phyloP scores from a whole-genome alignment of 2,113 vertebrate species.

The Polyodon spathula region DNA sequence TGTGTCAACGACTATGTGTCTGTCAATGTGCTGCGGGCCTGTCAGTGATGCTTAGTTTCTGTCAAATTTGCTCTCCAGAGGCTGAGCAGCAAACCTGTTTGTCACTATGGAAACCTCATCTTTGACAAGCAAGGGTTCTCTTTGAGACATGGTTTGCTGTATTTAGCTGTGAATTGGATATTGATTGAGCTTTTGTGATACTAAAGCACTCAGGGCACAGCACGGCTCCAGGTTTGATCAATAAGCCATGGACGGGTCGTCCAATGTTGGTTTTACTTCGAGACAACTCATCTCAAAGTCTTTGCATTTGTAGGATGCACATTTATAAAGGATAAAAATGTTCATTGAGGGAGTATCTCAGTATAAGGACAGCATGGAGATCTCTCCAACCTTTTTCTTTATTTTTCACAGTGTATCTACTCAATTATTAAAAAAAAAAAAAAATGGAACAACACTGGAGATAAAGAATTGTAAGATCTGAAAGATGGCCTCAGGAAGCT shows the following conservation, averaged over 20 bases:
- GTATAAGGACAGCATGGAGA: too few species aligned
- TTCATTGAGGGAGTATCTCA: too few species aligned
- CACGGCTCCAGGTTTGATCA: constrained; percentile 45
- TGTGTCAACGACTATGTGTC: neutral
- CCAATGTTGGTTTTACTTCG: too few species aligned
- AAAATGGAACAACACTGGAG: too few species aligned
- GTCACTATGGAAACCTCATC: constrained; percentile 57
- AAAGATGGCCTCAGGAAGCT: too few species aligned
- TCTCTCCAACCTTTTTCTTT: too few species aligned
- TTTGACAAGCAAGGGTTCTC: constrained; percentile 58
- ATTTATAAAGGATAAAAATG: too few species aligned
- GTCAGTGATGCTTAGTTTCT: constrained; percentile 57
- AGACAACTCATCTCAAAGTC: too few species aligned
- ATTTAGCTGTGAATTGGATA: constrained; percentile 63
- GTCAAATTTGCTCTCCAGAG: constrained; percentile 46
- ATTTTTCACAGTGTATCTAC: too few species aligned
- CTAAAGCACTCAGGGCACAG: constrained; percentile 36
- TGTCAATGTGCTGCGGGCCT: constrained; percentile 45
- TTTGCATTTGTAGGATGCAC: too few species aligned
- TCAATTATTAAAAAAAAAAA: too few species aligned
- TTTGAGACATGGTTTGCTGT: constrained; percentile 52
- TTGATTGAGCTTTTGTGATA: constrained; percentile 70
- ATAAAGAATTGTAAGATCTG: too few species aligned
- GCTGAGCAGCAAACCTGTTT: constrained; percentile 49
- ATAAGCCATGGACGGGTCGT: constrained; percentile 40